Conservation (phyloP, 1,140 invertebrate genomes). For the Leguminivora glycinivorella region DNA sequence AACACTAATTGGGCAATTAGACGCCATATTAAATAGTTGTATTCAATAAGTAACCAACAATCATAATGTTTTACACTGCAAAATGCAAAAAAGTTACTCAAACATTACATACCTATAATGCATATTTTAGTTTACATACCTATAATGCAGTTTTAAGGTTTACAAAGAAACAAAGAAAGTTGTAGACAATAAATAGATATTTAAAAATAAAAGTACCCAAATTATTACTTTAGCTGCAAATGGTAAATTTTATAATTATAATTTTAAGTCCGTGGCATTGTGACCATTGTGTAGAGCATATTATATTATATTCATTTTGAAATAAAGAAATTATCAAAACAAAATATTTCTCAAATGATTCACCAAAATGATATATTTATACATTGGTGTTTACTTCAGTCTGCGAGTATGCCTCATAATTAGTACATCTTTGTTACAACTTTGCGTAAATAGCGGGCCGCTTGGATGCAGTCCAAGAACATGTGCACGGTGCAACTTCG, state of each 20-base stretch:
- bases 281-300: too few relatives aligned
- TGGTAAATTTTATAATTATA: too few relatives aligned
- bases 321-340: too few relatives aligned
- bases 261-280: too few relatives aligned
- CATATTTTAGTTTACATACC: too few relatives aligned
- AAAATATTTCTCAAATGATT: neutral
- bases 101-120: too few relatives aligned
- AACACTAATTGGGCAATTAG: neutral
- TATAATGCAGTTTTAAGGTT: too few relatives aligned
- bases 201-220: too few relatives aligned
- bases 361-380: neutral
- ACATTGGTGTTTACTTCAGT: neutral
- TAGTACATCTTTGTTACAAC: neutral
- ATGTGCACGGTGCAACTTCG: slow-evolving; percentile 8
- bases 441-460: slow-evolving; percentile 5
- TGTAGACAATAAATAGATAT: too few relatives aligned
- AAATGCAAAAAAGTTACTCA: neutral
- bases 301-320: too few relatives aligned
- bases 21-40: neutral
- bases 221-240: too few relatives aligned
- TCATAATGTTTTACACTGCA: neutral
- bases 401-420: neutral
- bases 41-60: neutral
- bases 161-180: too few relatives aligned
- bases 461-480: slow-evolving; percentile 4